These are phyloP conservation scores for Lophotriccus pileatus DNA, from an alignment of 2,797 vertebrate species.

Conservation along the genomic window DNA sequence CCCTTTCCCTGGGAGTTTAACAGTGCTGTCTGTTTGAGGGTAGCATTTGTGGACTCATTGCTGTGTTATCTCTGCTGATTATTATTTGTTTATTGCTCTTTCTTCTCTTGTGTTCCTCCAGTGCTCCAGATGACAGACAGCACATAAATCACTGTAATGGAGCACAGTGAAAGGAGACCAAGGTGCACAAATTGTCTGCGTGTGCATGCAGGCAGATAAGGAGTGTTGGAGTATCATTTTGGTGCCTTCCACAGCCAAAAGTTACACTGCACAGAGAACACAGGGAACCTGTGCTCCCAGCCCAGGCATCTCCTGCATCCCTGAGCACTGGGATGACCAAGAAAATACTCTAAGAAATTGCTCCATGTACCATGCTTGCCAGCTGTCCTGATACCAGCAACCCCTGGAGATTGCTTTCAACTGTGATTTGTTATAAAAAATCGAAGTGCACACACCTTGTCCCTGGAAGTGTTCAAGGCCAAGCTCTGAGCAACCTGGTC, in stretches of 20 bases:
- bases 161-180: neutral
- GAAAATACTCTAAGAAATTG: neutral
- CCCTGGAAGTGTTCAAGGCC: neutral
- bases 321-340: too few relatives aligned
- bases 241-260: neutral
- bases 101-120: neutral
- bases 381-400: neutral
- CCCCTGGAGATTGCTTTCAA: neutral
- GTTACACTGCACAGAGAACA: neutral
- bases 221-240: neutral
- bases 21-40: neutral
- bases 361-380: rapidly evolving
- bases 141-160: conserved; percentile 19
- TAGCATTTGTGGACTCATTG: neutral
- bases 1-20: neutral
- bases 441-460: rapidly evolving
- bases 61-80: conserved; percentile 10
- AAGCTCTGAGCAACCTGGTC: neutral
- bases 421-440: neutral
- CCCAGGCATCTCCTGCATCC: neutral
- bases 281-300: neutral
- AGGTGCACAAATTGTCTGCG: neutral
- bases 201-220: neutral
- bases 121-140: conserved; percentile 20
- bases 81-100: conserved; percentile 34